Evolutionary conservation across 2,113 vertebrate genomes (phyloP).

Genomic region (Phycodurus eques): DNA sequence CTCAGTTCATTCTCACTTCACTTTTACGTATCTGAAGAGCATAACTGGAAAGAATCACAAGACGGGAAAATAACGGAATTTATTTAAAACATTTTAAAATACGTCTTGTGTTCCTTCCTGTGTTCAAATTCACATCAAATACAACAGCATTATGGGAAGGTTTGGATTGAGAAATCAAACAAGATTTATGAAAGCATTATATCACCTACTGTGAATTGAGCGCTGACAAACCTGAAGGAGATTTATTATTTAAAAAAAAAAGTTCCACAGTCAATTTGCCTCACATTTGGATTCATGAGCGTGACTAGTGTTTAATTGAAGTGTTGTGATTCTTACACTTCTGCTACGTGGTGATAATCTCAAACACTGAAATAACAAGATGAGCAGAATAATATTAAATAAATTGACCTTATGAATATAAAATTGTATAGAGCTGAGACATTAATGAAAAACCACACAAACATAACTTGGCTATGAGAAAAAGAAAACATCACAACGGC

Average conservation of each 20-base stretch:
- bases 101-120: not conserved
- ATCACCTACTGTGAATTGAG: slow-evolving; percentile 30
- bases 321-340: not conserved
- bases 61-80: slow-evolving; percentile 13
- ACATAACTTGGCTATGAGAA: not conserved
- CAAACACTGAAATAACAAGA: too few relatives aligned
- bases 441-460: slow-evolving; percentile 21
- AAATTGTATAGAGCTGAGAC: slow-evolving; percentile 10
- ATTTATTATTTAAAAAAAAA: slow-evolving; percentile 23
- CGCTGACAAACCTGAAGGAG: slow-evolving; percentile 17
- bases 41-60: slow-evolving; percentile 21
- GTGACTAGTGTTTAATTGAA: not conserved
- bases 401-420: not conserved
- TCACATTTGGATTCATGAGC: not conserved
- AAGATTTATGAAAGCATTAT: slow-evolving; percentile 28
- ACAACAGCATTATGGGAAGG: slow-evolving; percentile 25
- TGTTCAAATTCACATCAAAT: slow-evolving; percentile 16
- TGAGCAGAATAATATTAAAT: too few relatives aligned
- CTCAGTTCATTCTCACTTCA: slow-evolving; percentile 29
- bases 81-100: slow-evolving; percentile 11
- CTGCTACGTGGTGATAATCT: not conserved
- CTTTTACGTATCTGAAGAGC: slow-evolving; percentile 30
- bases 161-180: slow-evolving; percentile 26
- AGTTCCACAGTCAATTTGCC: not conserved
- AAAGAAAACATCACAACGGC: not conserved